Evolutionary conservation across 2,888 invertebrate genomes (phyloP).

Genomic region (Athalia circularis): DNA sequence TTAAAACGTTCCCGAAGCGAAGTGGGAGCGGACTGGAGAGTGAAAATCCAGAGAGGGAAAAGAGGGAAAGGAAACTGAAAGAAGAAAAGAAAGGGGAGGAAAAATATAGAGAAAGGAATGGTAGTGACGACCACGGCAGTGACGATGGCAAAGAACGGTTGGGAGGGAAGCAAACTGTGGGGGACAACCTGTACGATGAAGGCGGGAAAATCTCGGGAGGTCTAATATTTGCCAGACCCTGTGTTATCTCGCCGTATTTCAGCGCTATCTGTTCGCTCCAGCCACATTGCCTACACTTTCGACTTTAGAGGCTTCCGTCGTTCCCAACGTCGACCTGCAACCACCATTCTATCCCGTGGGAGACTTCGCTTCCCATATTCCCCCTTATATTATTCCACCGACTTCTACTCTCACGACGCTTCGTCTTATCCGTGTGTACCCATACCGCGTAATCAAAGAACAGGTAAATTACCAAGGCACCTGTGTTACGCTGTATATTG

Average conservation of each 20-base stretch:
- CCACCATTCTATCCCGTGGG: not conserved
- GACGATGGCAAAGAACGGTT: not conserved
- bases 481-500: too few species aligned
- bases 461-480: conserved; percentile 18
- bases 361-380: not conserved
- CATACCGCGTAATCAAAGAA: not conserved
- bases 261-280: conserved; percentile 57
- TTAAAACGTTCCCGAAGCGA: conserved; percentile 46
- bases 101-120: conserved; percentile 30
- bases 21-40: not conserved
- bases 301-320: conserved; percentile 21
- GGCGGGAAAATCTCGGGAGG: conserved; percentile 43
- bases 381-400: conserved; percentile 12
- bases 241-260: conserved; percentile 60
- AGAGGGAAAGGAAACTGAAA: conserved; percentile 2
- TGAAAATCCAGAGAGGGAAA: conserved; percentile 41
- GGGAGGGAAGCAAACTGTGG: conserved; percentile 9
- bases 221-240: conserved; percentile 57
- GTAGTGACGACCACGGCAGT: conserved; percentile 36
- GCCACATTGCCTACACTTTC: conserved; percentile 49
- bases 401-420: not conserved
- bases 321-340: not conserved
- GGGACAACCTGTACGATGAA: conserved; percentile 3
- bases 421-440: not conserved
- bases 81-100: not conserved